Conservation (phyloP, 2,113 vertebrate species). For the Hippotragus niger region DNA sequence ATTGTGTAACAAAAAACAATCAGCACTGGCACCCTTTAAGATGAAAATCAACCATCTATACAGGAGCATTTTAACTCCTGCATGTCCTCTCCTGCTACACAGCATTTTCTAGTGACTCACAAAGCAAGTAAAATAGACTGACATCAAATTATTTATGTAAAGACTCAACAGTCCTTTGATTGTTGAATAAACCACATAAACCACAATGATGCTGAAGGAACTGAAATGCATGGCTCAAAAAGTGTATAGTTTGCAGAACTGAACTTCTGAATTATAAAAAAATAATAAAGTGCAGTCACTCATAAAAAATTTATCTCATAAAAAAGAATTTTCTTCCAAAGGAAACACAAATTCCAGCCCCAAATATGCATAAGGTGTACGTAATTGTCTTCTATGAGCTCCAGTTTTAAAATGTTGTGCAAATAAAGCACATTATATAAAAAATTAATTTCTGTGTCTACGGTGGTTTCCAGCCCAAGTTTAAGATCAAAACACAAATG, state of each 20-base stretch:
- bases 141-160: not conserved
- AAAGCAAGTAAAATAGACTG: not conserved
- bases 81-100: not conserved
- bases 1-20: not conserved
- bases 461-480: not conserved
- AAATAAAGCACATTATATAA: not conserved
- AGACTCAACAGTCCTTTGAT: not conserved
- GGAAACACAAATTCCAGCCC: not conserved
- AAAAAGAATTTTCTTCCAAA: not conserved
- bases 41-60: not conserved
- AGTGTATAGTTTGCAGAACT: not conserved
- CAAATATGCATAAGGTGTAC: not conserved
- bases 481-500: conserved; percentile 8
- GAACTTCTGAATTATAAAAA: not conserved
- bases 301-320: not conserved
- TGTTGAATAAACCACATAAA: not conserved
- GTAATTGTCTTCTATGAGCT: not conserved
- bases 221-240: not conserved
- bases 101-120: not conserved
- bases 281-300: not conserved
- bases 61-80: not conserved
- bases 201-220: conserved; percentile 5
- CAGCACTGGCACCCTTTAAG: not conserved
- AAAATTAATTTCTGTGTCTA: not conserved
- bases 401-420: not conserved